Conservation (phyloP, 2,113 vertebrate genomes). For the Crotalus tigris region DNA sequence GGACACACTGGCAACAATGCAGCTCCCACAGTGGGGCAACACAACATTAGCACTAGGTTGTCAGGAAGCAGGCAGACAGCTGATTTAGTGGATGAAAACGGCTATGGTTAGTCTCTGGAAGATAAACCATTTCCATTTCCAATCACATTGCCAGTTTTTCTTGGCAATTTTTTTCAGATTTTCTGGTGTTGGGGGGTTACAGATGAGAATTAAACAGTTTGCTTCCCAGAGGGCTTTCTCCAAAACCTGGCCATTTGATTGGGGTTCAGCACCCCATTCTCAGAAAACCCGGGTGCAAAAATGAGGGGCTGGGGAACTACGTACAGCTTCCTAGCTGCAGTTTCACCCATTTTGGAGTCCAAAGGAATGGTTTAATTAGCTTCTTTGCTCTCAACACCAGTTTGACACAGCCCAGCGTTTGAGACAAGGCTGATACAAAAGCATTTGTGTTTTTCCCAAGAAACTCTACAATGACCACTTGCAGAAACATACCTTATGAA, state of each 20-base stretch:
- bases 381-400: not conserved
- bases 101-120: not conserved
- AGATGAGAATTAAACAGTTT: not conserved
- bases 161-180: not conserved
- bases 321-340: not conserved
- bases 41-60: not conserved
- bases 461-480: not conserved
- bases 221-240: not conserved
- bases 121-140: not conserved
- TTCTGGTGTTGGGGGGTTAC: not conserved
- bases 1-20: not conserved
- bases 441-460: not conserved
- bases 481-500: slow-evolving; percentile 85
- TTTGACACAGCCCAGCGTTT: not conserved
- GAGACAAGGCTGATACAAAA: not conserved
- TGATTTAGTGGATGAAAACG: not conserved
- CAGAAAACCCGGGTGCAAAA: not conserved
- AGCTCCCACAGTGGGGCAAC: not conserved
- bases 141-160: not conserved
- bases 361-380: not conserved
- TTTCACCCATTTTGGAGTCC: not conserved
- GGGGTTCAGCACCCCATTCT: not conserved
- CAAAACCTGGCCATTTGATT: not conserved
- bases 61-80: not conserved
- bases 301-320: not conserved